Evolutionary conservation across 2,888 invertebrate genomes (phyloP).

Genomic region (Drosophila neonasuta): DNA sequence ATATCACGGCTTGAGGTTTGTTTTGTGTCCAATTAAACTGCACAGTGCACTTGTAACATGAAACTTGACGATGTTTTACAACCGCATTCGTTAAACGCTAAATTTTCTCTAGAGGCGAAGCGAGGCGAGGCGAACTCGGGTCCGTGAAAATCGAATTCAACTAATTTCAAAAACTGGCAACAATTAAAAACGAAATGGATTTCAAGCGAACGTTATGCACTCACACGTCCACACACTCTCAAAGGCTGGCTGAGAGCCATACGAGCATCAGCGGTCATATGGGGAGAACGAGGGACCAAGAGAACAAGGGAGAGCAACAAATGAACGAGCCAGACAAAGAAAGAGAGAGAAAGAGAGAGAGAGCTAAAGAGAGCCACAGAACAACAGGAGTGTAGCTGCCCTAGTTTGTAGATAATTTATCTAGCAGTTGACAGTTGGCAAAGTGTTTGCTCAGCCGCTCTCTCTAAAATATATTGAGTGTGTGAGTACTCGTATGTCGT

Average conservation of each 20-base stretch:
- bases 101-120: constrained; percentile 25
- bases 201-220: constrained; percentile 44
- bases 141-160: constrained; percentile 74
- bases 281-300: constrained; percentile 7
- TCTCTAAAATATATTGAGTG: constrained; percentile 18
- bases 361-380: constrained; percentile 17
- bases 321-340: too few relatives aligned
- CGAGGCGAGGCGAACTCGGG: constrained; percentile 38
- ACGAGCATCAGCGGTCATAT: neutral
- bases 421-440: constrained; percentile 58
- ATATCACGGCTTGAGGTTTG: constrained; percentile 7
- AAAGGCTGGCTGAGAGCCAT: constrained; percentile 40
- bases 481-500: constrained; percentile 12
- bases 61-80: constrained; percentile 36
- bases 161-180: constrained; percentile 75
- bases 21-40: constrained; percentile 12
- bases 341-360: constrained; percentile 6
- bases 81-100: constrained; percentile 21
- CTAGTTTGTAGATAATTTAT: constrained; percentile 68
- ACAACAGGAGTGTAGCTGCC: constrained; percentile 17
- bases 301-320: neutral
- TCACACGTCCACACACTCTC: constrained; percentile 43
- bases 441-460: constrained; percentile 74
- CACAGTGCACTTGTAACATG: constrained; percentile 22
- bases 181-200: constrained; percentile 74